Base-by-base conservation (phyloP, 1,140 invertebrate species). In the Caligus rogercresseyi region DNA sequence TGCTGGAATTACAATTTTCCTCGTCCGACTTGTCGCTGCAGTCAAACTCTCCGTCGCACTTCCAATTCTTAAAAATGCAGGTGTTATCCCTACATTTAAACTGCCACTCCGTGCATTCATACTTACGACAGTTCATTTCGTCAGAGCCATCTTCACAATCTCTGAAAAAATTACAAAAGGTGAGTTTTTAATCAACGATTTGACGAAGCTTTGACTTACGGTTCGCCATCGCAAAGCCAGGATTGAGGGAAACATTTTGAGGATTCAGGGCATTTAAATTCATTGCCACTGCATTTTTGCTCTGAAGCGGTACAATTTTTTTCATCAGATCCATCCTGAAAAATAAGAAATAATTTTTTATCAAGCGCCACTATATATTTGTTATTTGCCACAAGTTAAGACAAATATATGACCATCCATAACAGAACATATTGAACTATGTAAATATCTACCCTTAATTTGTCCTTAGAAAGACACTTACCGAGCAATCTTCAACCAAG, bases 401-500 rank as follows among this genome's bases (percentile, higher is more conserved):
- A n/a, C n/a, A n/a, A n/a, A n/a, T n/a, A n/a, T n/a, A n/a, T n/a
- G n/a, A n/a, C n/a, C n/a, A n/a, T n/a, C n/a, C n/a, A n/a, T n/a
- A n/a, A n/a, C n/a, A n/a, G n/a, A n/a, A n/a, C n/a, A n/a, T n/a
- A n/a, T n/a, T n/a, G n/a, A n/a, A n/a, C n/a, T n/a, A n/a, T n/a
- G n/a, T n/a, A n/a, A n/a, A n/a, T n/a, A n/a, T n/a, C n/a, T n/a
- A n/a, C n/a, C n/a, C n/a, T n/a, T n/a, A n/a, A n/a, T n/a, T n/a
- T n/a, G n/a, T n/a, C n/a, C n/a, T n/a, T n/a, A n/a, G n/a, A n/a
- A n/a, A n/a, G n/a, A n/a, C 26, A 66, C 71, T 67, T 69, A 75
- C 76, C 66, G 51, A 70, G 65, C 84, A 87, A 69, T 85, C 83
- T 60, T 79, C 78, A 51, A 84, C 81, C 2, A 79, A 78, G 69